Conservation (phyloP, 2,113 vertebrate species). For the Eolophus roseicapilla region DNA sequence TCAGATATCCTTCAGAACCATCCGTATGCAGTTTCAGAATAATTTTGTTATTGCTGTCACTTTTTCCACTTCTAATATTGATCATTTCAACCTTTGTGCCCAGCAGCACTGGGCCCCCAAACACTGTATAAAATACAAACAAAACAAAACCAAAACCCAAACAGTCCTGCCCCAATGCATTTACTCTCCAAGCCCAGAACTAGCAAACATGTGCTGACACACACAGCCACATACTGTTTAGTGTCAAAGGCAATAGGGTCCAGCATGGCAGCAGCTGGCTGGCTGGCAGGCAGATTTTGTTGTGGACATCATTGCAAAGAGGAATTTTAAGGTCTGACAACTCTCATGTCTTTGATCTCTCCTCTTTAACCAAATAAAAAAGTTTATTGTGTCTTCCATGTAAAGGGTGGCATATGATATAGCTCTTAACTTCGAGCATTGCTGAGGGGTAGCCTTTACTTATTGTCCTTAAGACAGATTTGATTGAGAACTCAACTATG, state of each 20-base stretch:
- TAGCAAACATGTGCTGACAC: background rate
- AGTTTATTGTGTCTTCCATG: background rate
- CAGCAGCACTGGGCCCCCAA: background rate
- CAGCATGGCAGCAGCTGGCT: accelerated
- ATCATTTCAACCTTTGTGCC: background rate
- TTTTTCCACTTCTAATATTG: background rate
- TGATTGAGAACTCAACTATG: background rate
- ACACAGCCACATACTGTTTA: accelerated
- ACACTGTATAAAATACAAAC: background rate
- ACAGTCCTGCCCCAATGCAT: background rate
- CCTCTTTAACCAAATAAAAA: background rate
- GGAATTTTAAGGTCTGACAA: background rate
- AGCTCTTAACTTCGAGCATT: background rate
- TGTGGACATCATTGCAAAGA: background rate
- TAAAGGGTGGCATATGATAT: background rate
- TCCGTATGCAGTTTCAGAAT: background rate
- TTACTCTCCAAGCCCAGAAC: background rate
- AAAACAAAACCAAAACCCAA: too few species aligned
- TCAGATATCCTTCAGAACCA: background rate
- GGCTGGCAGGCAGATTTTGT: background rate
- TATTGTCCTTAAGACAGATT: background rate
- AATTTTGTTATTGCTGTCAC: background rate
- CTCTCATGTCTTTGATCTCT: background rate
- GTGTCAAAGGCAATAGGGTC: background rate
- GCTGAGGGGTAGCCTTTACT: background rate